Evolutionary conservation across 1,140 invertebrate species (phyloP), one percentile per base, ranked within the genome.

Genomic region (Drosophila bipectinata): DNA sequence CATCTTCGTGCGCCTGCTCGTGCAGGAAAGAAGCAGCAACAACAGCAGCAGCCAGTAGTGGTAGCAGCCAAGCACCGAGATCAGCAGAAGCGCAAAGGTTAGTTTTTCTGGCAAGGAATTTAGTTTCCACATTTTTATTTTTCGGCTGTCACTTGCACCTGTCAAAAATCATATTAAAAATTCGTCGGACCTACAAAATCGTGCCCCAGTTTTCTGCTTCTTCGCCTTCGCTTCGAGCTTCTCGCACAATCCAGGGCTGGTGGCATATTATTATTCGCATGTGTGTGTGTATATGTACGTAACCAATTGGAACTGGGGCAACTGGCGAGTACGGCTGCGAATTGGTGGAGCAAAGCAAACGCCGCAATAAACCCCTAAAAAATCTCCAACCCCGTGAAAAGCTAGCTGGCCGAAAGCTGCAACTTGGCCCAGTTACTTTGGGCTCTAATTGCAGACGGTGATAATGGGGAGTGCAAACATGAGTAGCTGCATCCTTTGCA

Each of bases 241-340:
- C 28, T 41, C 39, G 44, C 44, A 47, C 44, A 18, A 75, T 56
- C 64, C 79, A 88, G 83, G 83, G 83, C 80, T 77, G 82, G 61
- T 68, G 5, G 26, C 6, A 5, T 26, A 26, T 28, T 28, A 21
- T 21, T 21, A 21, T 21, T 28, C 26, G 26, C 26, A 28, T 28
- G 67, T 61, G 51, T 48, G 21, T 26, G 39, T 73, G 58, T 57
- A 47, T 18, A 53, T 73, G 77, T 80, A 85, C 82, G 82, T 85
- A 85, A 84, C 81, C 82, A 87, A 85, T 85, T 87, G 78, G 80
- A 85, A 85, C 77, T 85, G 82, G 82, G 82, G 83, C 82, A 85
- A 76, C 72, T 80, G 32, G 77, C 77, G 61, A 79, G 81, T 56
- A 75, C 57, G 57, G 60, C 62, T 58, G 63, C 80, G 82, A 85